Base-by-base conservation (phyloP, 2,888 invertebrate genomes). In the Odontothrips loti region DNA sequence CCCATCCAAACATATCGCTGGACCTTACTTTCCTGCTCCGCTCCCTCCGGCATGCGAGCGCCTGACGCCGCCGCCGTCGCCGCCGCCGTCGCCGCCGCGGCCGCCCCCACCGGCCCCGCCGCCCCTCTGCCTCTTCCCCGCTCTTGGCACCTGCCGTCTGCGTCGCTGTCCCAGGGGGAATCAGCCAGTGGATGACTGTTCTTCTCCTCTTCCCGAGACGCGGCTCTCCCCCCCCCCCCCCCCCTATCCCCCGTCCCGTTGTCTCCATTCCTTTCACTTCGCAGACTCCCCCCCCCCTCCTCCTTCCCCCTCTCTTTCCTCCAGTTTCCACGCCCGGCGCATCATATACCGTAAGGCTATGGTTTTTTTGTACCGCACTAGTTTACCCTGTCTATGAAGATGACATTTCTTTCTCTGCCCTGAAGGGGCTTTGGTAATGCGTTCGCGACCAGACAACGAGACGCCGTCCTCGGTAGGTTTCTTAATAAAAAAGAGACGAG, bases 261-360 rank as follows among this genome's bases (percentile, higher is more conserved):
- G 68, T 75, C 68, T 75, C 68, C 68, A 75, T 75, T 75, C 68
- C 68, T 75, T 75, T 75, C 68, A 75, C 68, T 75, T 75, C 23
- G 68, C 23, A 27, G 23, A 12, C 68, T 23, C 27, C 12, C 27
- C 68, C 6, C 27, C n/a, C 58, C 58, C 51, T 51, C 6, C 15
- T 43, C 3, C 51, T 6, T 23, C 23, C 68, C 68, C 68, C 68
- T 27, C 10, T 27, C 23, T 2, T 6, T 6, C 6, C 34, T 6
- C 3, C 34, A 43, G 3, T 43, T 43, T 43, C 34, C 34, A 6
- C 34, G 34, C 34, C 6, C 34, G 34, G 34, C 68, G 68, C 58
- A 58, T 75, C 68, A 75, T 75, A 75, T 27, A 23, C 68, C 68
- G n/a, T 75, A 27, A 23, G 27, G 68, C 68, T 75, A 12, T 27